Evolutionary conservation across 92 coral and sea anemone species (phyloP), one percentile per base, ranked within the genome.

Genomic region (Siderastrea radians): DNA sequence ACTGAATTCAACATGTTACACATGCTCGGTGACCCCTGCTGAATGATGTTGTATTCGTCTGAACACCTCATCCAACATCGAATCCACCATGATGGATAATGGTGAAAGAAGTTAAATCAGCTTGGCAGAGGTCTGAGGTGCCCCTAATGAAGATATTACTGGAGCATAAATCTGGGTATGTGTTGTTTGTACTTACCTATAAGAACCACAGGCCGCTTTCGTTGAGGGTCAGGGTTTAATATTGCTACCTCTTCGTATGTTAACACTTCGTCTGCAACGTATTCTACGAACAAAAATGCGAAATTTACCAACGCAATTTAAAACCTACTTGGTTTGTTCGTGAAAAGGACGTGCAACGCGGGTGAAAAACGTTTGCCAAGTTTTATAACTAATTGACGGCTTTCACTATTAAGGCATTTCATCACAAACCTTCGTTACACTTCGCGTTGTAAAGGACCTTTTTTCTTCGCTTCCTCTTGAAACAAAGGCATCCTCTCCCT

Each of bases 231-330:
- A 2, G 99, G 99, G 13, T 87, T 92, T 5, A 95, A 77, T 58
- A 96, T 81, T 47, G 95, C 98, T 11, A 97, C 99, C 52, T 97
- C 99, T 80, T 97, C 99, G 75, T 97, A 97, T 6, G 98, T 96
- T 5, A 97, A 91, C 49, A 92, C 95, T 79, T 96, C 98, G 68
- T 97, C 99, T 1, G 91, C 98, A 13, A 90, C 99, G 79, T 90
- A 93, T 64, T 88, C 96, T 90, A 69, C 16, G 7, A 19, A 49
- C 38, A 54, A 15, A 53, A 76, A 43, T 15, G 17, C 6, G 1
- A 17, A 17, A 74, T 6, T 3, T 1, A 75, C 1, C 38, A 66
- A 26, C 1, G 19, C 43, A 74, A 16, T 9, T 47, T n/a, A 15
- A 11, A 52, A 49, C 17, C 9, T n/a, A 9, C 78, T 13, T 7